phyloP scores from a whole-genome alignment of 2,888 invertebrate species.

The Dioctria linearis region DNA sequence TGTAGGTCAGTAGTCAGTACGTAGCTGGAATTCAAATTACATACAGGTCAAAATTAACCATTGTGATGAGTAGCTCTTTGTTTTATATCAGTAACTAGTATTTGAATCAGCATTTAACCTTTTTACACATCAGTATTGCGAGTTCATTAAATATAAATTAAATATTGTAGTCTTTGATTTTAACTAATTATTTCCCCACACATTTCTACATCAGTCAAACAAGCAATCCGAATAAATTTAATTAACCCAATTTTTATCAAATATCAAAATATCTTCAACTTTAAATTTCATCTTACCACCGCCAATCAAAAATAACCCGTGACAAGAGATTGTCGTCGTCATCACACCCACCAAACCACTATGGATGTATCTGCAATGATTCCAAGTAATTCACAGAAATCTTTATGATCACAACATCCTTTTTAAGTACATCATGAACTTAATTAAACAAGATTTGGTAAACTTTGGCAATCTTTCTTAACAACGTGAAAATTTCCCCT shows the following conservation, averaged over 20 bases:
- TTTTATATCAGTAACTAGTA: too few relatives aligned
- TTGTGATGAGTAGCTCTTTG: too few relatives aligned
- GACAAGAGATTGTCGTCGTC: slow-evolving; percentile 37
- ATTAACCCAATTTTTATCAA: neutral
- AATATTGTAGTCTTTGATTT: too few relatives aligned
- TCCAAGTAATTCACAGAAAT: slow-evolving; percentile 26
- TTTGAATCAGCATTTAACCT: too few relatives aligned
- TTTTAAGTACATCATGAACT: slow-evolving; percentile 47
- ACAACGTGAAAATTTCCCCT: slow-evolving; percentile 41
- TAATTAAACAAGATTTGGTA: slow-evolving; percentile 50
- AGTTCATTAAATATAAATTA: too few relatives aligned
- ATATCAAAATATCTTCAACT: neutral
- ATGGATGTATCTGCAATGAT: slow-evolving; percentile 19
- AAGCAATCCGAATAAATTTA: too few relatives aligned
- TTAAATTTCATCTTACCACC: neutral
- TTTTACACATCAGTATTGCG: too few relatives aligned
- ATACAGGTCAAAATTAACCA: too few relatives aligned
- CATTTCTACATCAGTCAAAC: too few relatives aligned
- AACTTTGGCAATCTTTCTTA: slow-evolving; percentile 46
- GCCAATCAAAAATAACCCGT: neutral
- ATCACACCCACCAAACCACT: slow-evolving; percentile 27
- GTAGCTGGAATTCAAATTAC: too few relatives aligned
- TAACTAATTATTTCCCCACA: too few relatives aligned
- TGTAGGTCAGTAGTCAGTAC: too few relatives aligned
- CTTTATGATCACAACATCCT: slow-evolving; percentile 44